A percentile compares a stretch with the other conserved stretches of the same genome.
Evolutionary conservation across 2,113 vertebrate genomes (phyloP).

Genomic region (Rhadina sibilatrix): DNA sequence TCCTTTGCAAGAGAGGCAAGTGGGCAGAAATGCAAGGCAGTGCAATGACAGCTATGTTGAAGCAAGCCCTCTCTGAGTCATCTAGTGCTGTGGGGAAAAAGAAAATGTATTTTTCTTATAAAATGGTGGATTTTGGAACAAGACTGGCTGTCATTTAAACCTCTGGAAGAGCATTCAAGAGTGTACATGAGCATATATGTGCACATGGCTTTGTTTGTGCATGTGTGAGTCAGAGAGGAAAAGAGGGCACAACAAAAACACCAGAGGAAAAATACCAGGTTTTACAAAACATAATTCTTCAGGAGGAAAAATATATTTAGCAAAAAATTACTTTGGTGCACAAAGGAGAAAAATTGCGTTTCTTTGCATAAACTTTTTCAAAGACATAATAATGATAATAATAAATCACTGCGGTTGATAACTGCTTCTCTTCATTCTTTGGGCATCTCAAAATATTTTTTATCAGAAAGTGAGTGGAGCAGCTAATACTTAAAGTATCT

Average conservation of each 20-base stretch:
- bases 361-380: neutral
- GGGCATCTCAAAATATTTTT: neutral
- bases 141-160: neutral
- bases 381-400: neutral
- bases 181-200: neutral
- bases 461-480: neutral
- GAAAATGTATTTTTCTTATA: neutral
- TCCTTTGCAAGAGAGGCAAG: neutral
- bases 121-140: neutral
- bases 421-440: neutral
- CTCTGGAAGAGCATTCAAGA: neutral
- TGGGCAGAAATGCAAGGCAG: neutral
- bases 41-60: neutral
- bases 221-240: neutral
- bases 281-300: neutral
- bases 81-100: neutral
- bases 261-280: neutral
- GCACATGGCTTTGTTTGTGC: neutral
- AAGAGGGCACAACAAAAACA: neutral
- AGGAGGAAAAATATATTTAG: neutral
- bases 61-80: neutral
- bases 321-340: neutral
- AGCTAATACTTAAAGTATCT: neutral
- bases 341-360: neutral
- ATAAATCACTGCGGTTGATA: neutral